Percentiles rank a stretch among this genome's conserved stretches.
Conservation (phyloP, 2,797 vertebrate species). For the Hybognathus amarus region DNA sequence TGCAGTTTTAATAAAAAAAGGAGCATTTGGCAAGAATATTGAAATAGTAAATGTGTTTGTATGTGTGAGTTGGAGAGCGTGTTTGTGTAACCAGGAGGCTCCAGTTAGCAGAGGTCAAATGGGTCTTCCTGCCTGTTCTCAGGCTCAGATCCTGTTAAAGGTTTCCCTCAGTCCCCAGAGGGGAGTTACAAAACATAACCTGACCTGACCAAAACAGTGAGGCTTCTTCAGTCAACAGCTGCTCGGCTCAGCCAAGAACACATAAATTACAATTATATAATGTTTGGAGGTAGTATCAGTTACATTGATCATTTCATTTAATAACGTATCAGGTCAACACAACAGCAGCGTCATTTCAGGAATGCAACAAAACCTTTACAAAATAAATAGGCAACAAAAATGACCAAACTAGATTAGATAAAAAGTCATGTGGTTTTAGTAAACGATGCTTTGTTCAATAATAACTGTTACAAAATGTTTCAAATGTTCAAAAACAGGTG, state of each 20-base stretch:
- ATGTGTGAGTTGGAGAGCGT: background rate
- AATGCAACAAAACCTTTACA: background rate
- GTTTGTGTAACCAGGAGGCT: conserved; percentile 27
- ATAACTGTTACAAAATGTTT: background rate
- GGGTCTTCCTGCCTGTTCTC: background rate
- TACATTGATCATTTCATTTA: conserved; percentile 17
- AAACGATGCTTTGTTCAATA: background rate
- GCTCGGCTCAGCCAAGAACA: conserved; percentile 31
- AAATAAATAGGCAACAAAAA: background rate
- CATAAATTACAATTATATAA: conserved; percentile 42
- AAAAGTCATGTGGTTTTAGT: background rate
- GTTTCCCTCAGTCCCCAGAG: background rate
- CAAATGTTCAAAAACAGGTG: background rate
- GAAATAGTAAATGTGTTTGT: background rate
- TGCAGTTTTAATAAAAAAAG: background rate
- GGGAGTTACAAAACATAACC: conserved; percentile 35
- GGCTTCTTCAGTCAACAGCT: conserved; percentile 40
- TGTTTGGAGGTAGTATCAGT: conserved; percentile 10
- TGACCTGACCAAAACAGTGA: conserved; percentile 31
- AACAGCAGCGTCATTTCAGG: background rate
- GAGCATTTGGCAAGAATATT: background rate
- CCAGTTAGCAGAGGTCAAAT: background rate
- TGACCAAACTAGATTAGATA: background rate
- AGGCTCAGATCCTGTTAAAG: conserved; percentile 9
- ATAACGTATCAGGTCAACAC: background rate